Conservation (phyloP, 2,888 invertebrate genomes). For the Yponomeuta sedellus region DNA sequence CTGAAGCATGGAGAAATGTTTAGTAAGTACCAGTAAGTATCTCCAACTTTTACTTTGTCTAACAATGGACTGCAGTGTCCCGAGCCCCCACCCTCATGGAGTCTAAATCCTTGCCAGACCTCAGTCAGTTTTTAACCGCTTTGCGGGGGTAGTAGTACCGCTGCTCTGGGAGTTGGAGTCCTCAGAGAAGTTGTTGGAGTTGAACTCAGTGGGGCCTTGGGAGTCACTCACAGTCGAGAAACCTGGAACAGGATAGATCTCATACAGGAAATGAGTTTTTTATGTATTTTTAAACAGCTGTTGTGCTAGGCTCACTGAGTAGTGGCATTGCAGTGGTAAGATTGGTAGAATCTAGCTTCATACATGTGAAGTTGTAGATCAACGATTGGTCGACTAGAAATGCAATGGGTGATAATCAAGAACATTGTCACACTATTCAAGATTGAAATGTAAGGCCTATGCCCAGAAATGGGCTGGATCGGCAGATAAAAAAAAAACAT, state of each 20-base stretch:
- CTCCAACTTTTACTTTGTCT: neutral
- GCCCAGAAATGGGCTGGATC: no score
- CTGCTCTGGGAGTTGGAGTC: constrained; percentile 94
- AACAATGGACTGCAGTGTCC: neutral
- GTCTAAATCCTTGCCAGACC: constrained; percentile 15
- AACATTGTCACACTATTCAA: no score
- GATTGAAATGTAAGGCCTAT: no score
- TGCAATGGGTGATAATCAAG: no score
- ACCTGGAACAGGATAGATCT: constrained; percentile 70
- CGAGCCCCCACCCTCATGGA: neutral
- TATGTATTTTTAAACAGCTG: no score
- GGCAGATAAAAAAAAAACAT: no score
- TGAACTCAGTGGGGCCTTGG: constrained; percentile 90
- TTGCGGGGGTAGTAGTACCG: constrained; percentile 82
- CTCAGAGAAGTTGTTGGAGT: constrained; percentile 92
- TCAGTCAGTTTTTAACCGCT: constrained; percentile 87
- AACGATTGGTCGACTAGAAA: no score
- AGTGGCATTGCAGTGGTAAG: no score
- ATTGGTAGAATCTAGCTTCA: no score
- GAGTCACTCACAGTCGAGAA: constrained; percentile 94
- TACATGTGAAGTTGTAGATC: no score
- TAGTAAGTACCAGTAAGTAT: neutral
- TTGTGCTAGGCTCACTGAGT: no score
- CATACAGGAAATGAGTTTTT: neutral
- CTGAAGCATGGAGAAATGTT: no score